Evolutionary conservation across 2,113 vertebrate genomes (phyloP).

Genomic region (Apus apus): DNA sequence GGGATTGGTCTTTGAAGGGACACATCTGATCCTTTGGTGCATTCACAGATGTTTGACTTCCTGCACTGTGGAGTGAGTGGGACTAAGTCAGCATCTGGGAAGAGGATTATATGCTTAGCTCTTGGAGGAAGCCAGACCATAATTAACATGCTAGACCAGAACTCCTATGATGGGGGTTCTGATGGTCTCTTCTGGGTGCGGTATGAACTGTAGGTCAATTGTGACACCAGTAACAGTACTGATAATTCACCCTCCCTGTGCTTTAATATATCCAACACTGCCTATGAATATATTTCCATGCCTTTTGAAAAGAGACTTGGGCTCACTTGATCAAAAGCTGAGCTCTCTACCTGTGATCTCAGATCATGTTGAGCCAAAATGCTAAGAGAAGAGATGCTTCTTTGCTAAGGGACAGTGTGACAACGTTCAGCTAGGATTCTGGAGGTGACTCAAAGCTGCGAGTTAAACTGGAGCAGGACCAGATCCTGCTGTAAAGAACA

Average conservation of each 20-base stretch:
- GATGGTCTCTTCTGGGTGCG: neutral
- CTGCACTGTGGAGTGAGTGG: neutral
- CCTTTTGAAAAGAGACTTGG: neutral
- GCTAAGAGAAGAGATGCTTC: neutral
- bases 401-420: neutral
- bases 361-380: neutral
- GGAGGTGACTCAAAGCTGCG: neutral
- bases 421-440: neutral
- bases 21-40: neutral
- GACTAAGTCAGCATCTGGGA: neutral
- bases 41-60: neutral
- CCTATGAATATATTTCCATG: neutral
- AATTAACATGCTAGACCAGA: neutral
- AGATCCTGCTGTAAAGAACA: neutral
- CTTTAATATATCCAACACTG: neutral
- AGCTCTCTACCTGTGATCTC: neutral
- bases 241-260: neutral
- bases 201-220: neutral
- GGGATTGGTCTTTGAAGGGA: neutral
- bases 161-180: neutral
- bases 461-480: neutral
- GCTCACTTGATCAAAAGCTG: neutral
- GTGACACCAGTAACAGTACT: neutral
- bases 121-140: neutral
- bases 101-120: neutral